These are phyloP conservation scores for Rhamphomyia laevipes DNA, from an alignment of 2,888 invertebrate species.

Conservation along the genomic window DNA sequence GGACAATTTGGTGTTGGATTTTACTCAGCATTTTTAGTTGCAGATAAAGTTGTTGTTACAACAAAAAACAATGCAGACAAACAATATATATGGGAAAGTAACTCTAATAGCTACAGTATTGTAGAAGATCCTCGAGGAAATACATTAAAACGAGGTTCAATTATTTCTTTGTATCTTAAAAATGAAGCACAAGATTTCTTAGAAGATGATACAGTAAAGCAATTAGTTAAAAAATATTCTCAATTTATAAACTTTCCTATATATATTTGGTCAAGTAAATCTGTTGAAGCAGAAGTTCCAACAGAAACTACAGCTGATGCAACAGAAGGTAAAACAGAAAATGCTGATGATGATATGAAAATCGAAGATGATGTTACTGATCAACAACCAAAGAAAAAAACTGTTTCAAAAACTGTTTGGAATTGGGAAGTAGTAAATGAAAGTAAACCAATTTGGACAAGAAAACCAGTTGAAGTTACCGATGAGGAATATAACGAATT, in stretches of 20 bases:
- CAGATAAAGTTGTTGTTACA: conserved; percentile 89
- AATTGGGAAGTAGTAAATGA: conserved; percentile 96
- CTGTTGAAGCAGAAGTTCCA: conserved; percentile 63
- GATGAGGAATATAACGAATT: conserved; percentile 90
- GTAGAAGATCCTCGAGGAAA: conserved; percentile 89
- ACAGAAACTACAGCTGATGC: conserved; percentile 44
- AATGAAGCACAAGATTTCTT: conserved; percentile 95
- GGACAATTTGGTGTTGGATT: conserved; percentile 99
- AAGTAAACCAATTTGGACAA: conserved; percentile 97
- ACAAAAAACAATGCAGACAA: conserved; percentile 89
- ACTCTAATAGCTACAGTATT: conserved; percentile 80
- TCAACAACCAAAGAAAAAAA: conserved; percentile 70
- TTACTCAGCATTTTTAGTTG: conserved; percentile 95
- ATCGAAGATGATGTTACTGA: conserved; percentile 59
- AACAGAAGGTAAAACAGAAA: conserved; percentile 41
- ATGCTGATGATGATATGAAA: conserved; percentile 44
- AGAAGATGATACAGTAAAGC: conserved; percentile 81
- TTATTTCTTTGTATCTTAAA: conserved; percentile 78
- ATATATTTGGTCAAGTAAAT: conserved; percentile 76
- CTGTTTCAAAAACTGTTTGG: conserved; percentile 90
- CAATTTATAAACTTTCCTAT: conserved; percentile 99
- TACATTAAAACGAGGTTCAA: conserved; percentile 81
- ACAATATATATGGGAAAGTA: conserved; percentile 98
- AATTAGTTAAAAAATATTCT: conserved; percentile 92
- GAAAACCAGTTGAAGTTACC: conserved; percentile 73